Conservation (phyloP, 1,140 invertebrate species). For the Hirudo medicinalis region DNA sequence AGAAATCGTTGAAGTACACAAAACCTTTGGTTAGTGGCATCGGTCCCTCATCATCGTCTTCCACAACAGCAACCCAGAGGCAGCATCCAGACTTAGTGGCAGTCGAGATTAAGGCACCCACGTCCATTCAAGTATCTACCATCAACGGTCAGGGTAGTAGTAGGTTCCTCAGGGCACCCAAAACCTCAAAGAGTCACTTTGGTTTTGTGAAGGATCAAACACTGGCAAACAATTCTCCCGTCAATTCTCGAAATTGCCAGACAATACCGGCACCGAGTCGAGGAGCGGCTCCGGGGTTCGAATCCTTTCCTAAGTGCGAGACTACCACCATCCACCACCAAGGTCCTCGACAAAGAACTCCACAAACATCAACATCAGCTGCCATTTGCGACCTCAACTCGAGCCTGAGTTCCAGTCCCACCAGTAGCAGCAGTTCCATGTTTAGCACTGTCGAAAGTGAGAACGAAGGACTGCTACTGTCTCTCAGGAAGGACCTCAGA, state of each 20-base stretch:
- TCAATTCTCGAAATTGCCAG: conserved; percentile 2
- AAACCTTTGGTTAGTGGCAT: no score
- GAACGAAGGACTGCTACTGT: background rate
- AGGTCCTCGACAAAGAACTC: background rate
- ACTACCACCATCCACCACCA: background rate
- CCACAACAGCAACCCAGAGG: no score
- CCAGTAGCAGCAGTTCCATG: conserved; percentile 14
- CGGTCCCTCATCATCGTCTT: no score
- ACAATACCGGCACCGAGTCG: background rate
- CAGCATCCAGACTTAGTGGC: no score
- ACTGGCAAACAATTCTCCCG: background rate
- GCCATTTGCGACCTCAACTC: background rate
- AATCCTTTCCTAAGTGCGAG: conserved; percentile 3
- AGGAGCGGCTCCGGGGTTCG: background rate
- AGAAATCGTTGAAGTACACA: no score
- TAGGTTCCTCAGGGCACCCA: background rate
- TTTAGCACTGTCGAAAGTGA: conserved; percentile 14
- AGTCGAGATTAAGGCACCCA: no score
- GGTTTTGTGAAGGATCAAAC: conserved; percentile 5
- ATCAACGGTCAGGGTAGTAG: no score
- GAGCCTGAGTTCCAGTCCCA: conserved; percentile 10
- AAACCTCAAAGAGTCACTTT: background rate
- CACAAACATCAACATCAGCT: background rate
- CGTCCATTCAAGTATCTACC: no score
- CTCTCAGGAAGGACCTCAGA: conserved; percentile 10